These are phyloP conservation scores for Channallabes apus DNA, from an alignment of 2,797 vertebrate genomes.

Conservation along the genomic window DNA sequence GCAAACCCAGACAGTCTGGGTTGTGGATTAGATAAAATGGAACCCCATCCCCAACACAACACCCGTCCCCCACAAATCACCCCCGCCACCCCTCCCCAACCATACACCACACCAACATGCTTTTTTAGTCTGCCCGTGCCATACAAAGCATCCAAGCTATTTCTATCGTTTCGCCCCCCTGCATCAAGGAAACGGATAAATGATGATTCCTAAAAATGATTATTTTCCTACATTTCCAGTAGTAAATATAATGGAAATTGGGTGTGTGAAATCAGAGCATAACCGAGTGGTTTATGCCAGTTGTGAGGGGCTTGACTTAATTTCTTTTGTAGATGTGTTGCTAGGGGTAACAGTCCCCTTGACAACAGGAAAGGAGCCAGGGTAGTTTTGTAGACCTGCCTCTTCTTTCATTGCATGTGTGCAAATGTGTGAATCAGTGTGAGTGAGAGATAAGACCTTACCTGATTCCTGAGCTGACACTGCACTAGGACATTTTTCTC, in stretches of 20 bases:
- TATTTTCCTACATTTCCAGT: background rate
- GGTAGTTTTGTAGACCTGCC: slow-evolving; percentile 32
- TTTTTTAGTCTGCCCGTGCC: slow-evolving; percentile 20
- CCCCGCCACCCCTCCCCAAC: slow-evolving; percentile 24
- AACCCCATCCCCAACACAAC: slow-evolving; percentile 12
- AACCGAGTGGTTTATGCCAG: slow-evolving; percentile 36
- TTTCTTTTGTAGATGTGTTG: slow-evolving; percentile 59
- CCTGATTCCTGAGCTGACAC: slow-evolving; percentile 17
- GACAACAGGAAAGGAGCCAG: slow-evolving; percentile 48
- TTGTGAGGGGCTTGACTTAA: slow-evolving; percentile 56
- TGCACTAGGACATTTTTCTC: slow-evolving; percentile 27
- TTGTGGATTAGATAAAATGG: slow-evolving; percentile 43
- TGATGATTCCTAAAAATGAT: background rate
- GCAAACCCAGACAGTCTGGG: slow-evolving; percentile 30
- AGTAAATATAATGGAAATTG: slow-evolving; percentile 36
- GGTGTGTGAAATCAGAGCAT: slow-evolving; percentile 23
- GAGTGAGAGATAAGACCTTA: slow-evolving; percentile 27
- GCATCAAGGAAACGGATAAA: background rate
- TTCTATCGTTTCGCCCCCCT: background rate
- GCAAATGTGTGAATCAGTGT: slow-evolving; percentile 1
- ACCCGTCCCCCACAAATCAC: slow-evolving; percentile 22
- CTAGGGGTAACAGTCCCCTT: slow-evolving; percentile 57
- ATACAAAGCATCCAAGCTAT: background rate
- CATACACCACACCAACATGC: slow-evolving; percentile 20
- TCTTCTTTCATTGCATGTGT: slow-evolving; percentile 10